phyloP scores from a whole-genome alignment of 2,888 invertebrate genomes.

The Hipparchia semele region DNA sequence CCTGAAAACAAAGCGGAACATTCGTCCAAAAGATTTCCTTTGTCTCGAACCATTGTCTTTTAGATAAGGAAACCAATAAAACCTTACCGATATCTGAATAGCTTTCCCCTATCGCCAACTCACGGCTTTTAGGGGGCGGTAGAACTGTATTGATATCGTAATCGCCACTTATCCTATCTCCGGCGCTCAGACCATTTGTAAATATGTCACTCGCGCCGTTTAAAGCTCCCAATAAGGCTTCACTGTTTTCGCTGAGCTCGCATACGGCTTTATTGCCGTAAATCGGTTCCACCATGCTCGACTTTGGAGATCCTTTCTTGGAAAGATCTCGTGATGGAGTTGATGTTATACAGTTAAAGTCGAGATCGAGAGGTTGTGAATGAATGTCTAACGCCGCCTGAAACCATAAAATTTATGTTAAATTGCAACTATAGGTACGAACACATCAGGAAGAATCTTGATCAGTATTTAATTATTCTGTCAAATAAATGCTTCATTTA shows the following conservation, averaged over 20 bases:
- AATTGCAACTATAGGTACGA: not conserved
- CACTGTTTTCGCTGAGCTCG: slow-evolving; percentile 71
- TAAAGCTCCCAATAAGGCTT: slow-evolving; percentile 65
- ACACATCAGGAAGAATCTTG: no score
- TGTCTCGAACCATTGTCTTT: slow-evolving; percentile 14
- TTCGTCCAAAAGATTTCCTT: slow-evolving; percentile 15
- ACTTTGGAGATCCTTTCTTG: slow-evolving; percentile 75
- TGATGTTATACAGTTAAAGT: slow-evolving; percentile 77
- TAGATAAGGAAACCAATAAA: slow-evolving; percentile 26
- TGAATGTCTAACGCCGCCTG: slow-evolving; percentile 74
- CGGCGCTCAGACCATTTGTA: slow-evolving; percentile 65
- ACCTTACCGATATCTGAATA: slow-evolving; percentile 79
- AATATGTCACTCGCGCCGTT: slow-evolving; percentile 75
- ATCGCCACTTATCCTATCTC: slow-evolving; percentile 74
- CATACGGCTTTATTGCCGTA: slow-evolving; percentile 77
- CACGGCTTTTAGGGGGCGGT: slow-evolving; percentile 77
- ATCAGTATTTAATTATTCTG: no score
- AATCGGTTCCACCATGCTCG: slow-evolving; percentile 71
- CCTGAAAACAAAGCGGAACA: slow-evolving; percentile 51
- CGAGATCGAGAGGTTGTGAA: slow-evolving; percentile 74
- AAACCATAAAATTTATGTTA: slow-evolving; percentile 32
- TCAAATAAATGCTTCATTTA: no score
- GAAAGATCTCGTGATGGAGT: slow-evolving; percentile 74
- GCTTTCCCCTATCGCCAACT: slow-evolving; percentile 80
- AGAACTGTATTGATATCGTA: slow-evolving; percentile 77